A percentile compares a stretch with the other conserved stretches of the same genome.
phyloP scores from a whole-genome alignment of 2,888 invertebrate genomes.

The Drosophila recens region DNA sequence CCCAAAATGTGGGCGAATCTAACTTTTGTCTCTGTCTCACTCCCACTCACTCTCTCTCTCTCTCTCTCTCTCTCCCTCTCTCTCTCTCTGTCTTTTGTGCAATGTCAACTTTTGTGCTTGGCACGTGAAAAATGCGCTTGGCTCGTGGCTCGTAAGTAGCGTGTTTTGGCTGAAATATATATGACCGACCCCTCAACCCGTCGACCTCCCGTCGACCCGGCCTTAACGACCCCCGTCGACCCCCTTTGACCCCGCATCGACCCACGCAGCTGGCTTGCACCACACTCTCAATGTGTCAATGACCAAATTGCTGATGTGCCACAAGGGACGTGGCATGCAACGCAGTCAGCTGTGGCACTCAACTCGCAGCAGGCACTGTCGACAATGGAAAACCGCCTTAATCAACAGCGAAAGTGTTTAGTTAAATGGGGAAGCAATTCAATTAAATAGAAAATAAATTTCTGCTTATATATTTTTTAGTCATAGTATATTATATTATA shows the following conservation, averaged over 20 bases:
- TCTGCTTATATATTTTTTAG: too few relatives aligned
- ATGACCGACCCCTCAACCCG: conserved; percentile 16
- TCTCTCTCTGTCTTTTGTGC: not conserved
- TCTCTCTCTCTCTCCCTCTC: not conserved
- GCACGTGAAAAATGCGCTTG: conserved; percentile 38
- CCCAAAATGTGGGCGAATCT: conserved; percentile 6
- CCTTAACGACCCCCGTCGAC: not conserved
- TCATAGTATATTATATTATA: too few relatives aligned
- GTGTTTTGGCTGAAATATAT: conserved; percentile 27
- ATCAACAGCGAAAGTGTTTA: not conserved
- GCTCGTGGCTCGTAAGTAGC: conserved; percentile 20
- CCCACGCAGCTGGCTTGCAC: conserved; percentile 11
- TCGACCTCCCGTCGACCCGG: not conserved
- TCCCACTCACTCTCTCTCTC: not conserved
- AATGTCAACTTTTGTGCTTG: conserved; percentile 31
- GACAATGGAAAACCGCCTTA: not conserved
- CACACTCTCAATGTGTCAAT: conserved; percentile 45
- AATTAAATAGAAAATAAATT: not conserved
- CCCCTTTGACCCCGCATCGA: not conserved
- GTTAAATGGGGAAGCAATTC: not conserved
- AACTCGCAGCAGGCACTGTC: conserved; percentile 2
- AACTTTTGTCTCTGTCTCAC: not conserved
- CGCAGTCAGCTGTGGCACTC: conserved; percentile 1
- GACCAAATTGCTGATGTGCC: conserved; percentile 45
- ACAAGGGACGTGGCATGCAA: conserved; percentile 14